A percentile compares a stretch with the other conserved stretches of the same genome.
Conservation (phyloP, 2,888 invertebrate genomes). For the Hirtodrosophila histrioides region DNA sequence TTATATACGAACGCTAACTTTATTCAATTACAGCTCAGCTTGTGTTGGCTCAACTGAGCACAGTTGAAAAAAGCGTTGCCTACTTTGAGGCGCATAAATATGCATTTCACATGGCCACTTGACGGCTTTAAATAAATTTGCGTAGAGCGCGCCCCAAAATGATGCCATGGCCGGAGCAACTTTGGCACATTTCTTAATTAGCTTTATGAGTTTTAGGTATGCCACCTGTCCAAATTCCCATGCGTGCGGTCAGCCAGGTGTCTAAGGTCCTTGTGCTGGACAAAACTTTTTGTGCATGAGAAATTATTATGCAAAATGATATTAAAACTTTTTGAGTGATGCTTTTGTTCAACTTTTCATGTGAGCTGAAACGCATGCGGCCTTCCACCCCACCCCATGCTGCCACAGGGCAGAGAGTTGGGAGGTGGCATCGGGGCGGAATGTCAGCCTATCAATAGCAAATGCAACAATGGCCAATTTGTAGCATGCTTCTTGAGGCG, state of each 20-base stretch:
- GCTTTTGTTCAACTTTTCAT: slow-evolving; percentile 66
- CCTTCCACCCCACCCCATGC: no score
- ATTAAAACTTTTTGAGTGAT: slow-evolving; percentile 70
- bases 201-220: slow-evolving; percentile 73
- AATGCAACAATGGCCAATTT: slow-evolving; percentile 77
- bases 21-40: slow-evolving; percentile 57
- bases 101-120: slow-evolving; percentile 51
- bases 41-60: slow-evolving; percentile 1
- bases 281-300: slow-evolving; percentile 39
- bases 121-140: slow-evolving; percentile 64
- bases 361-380: slow-evolving; percentile 33
- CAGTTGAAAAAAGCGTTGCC: slow-evolving; percentile 16
- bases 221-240: slow-evolving; percentile 73
- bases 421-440: no score
- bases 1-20: slow-evolving; percentile 43
- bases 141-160: slow-evolving; percentile 3
- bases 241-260: slow-evolving; percentile 75
- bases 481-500: slow-evolving; percentile 66
- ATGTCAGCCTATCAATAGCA: slow-evolving; percentile 60
- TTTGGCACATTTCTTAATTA: slow-evolving; percentile 78
- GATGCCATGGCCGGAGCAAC: slow-evolving; percentile 39
- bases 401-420: no score
- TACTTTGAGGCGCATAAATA: slow-evolving; percentile 54
- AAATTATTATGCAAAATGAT: slow-evolving; percentile 71
- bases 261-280: slow-evolving; percentile 31